phyloP scores from a whole-genome alignment of 2,113 vertebrate species.

The Delphinapterus leucas region DNA sequence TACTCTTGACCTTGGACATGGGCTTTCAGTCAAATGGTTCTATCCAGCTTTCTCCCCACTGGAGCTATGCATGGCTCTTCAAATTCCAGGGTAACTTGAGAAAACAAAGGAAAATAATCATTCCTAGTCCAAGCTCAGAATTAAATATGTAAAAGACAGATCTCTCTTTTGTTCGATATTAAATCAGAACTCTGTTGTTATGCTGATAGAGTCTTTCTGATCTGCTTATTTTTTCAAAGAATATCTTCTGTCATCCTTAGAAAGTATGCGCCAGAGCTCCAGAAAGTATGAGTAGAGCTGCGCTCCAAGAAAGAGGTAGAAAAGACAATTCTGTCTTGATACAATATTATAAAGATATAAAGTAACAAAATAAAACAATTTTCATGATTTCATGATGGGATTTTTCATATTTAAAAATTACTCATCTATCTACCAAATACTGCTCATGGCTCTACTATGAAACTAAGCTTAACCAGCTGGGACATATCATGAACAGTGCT shows the following conservation, averaged over 20 bases:
- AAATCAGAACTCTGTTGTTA: neutral
- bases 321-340: neutral
- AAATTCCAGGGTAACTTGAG: neutral
- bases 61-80: neutral
- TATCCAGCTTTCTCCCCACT: neutral
- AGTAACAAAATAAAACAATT: slow-evolving; percentile 11
- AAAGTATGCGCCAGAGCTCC: neutral
- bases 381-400: neutral
- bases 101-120: neutral
- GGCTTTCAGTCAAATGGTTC: neutral
- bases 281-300: neutral
- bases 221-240: slow-evolving; percentile 10
- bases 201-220: neutral
- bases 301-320: neutral
- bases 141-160: slow-evolving; percentile 32
- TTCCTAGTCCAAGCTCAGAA: neutral
- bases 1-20: neutral
- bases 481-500: neutral
- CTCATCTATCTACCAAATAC: slow-evolving; percentile 10
- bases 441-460: neutral
- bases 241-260: neutral
- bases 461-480: neutral
- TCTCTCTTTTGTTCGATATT: neutral
- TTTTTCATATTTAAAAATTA: slow-evolving; percentile 42
- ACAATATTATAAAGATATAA: neutral